Evolutionary conservation across 1,140 invertebrate genomes (phyloP), one percentile per base, ranked within the genome.

Genomic region (Nomia melanderi): DNA sequence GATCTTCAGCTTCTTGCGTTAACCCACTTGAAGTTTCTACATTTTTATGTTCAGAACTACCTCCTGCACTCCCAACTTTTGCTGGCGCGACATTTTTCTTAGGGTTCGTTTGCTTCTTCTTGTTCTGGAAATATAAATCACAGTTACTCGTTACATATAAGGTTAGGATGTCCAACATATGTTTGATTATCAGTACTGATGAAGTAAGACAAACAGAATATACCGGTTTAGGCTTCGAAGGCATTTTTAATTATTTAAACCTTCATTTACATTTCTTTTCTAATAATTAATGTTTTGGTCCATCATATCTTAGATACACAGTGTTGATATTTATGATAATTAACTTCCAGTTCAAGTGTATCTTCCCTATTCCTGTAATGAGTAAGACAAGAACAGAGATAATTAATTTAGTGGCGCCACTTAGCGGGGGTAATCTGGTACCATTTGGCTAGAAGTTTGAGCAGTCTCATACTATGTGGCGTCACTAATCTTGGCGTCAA

Each of bases 1-100:
- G 94, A 86, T 93, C 92, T n/a, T 94, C 93, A 1, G 92, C 91
- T 88, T 95, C 94, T 50, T 75, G 77, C 79, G 84, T 79, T 8
- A 91, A 81, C 11, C 87, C 88, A 77, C 88, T 91, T 33, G 79
- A 41, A 44, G 84, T 88, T 29, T 71, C 77, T 63, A 4, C 5
- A 29, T 1, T 14, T 25, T 50, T 50, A n/a, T 8, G 17, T 50
- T n/a, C 47, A 50, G 14, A 6, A 12, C 17, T 20, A 2, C n/a
- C 20, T 8, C 8, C 7, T 0, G n/a, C 36, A 39, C 44, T 23
- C 25, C 23, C 0, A 9, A 29, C 11, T 33, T 31, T 9, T 9
- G 44, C 9, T 17, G 47, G 17, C 2, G 12, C 12, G 12, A 36
- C 1, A 27, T 2, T 71, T 29, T 33, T 76, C 20, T 62, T 66